A percentile compares a stretch with the other conserved stretches of the same genome.
phyloP scores from a whole-genome alignment of 1,140 invertebrate genomes.

The Macrosteles quadrilineatus region DNA sequence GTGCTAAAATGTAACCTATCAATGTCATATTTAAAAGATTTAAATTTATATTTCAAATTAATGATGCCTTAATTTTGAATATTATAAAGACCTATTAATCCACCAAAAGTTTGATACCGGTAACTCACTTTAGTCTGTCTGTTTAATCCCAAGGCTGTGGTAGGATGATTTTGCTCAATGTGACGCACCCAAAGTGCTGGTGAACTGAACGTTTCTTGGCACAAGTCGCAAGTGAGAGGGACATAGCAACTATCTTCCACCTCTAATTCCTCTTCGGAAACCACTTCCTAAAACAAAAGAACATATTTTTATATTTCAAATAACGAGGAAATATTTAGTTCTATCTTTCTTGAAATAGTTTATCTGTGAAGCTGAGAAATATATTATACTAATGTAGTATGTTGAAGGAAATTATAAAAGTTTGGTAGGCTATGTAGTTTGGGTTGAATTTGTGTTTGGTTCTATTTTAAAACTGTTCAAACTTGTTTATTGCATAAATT shows the following conservation, averaged over 20 bases:
- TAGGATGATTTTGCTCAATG: slow-evolving; percentile 57
- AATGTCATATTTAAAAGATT: neutral
- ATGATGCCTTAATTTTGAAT: no score
- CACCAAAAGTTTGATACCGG: neutral
- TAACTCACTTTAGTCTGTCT: neutral
- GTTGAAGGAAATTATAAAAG: no score
- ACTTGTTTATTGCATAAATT: no score
- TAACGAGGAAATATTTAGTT: neutral
- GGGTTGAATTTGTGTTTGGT: no score
- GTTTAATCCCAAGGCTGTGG: slow-evolving; percentile 37
- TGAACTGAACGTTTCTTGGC: slow-evolving; percentile 78
- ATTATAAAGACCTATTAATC: neutral
- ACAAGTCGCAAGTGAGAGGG: slow-evolving; percentile 77
- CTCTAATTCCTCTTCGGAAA: slow-evolving; percentile 53
- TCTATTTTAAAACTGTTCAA: no score
- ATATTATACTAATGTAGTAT: neutral
- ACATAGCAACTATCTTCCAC: slow-evolving; percentile 55
- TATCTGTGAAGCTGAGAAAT: neutral
- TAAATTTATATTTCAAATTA: neutral
- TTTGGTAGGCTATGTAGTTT: no score
- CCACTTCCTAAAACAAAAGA: slow-evolving; percentile 47
- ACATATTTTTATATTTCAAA: slow-evolving; percentile 37
- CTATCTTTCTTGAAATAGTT: neutral
- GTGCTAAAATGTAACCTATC: no score
- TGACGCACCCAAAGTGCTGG: slow-evolving; percentile 80